phyloP scores from a whole-genome alignment of 2,113 vertebrate species.

The Corvus hawaiiensis region DNA sequence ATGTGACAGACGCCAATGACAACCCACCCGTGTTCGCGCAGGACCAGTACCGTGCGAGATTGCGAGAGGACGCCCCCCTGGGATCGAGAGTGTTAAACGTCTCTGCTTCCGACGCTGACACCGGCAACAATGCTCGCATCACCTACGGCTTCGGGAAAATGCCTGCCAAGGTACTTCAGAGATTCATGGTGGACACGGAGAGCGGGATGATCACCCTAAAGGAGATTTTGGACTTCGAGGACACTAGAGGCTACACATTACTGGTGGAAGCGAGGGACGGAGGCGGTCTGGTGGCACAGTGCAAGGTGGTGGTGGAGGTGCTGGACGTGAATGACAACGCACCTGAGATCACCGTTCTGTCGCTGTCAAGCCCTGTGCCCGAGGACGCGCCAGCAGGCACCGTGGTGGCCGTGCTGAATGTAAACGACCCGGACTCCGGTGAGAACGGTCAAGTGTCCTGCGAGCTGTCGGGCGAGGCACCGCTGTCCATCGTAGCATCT shows the following conservation, averaged over 20 bases:
- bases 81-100: slow-evolving; percentile 55
- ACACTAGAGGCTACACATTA: background rate
- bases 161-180: background rate
- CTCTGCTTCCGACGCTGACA: slow-evolving; percentile 63
- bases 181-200: background rate
- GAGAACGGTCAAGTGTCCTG: no score
- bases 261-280: slow-evolving; percentile 73
- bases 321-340: background rate
- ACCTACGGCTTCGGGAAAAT: background rate
- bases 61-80: slow-evolving; percentile 58
- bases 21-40: slow-evolving; percentile 64
- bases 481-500: no score
- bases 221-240: slow-evolving; percentile 35
- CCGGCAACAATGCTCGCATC: slow-evolving; percentile 49
- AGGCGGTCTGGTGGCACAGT: slow-evolving; percentile 60
- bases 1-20: slow-evolving; percentile 73
- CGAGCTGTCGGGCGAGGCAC: no score
- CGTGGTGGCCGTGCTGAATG: background rate
- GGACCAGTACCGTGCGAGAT: background rate
- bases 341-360: rapidly evolving
- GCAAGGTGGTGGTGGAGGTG: slow-evolving; percentile 31
- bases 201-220: background rate
- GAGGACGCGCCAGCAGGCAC: rapidly evolving
- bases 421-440: no score
- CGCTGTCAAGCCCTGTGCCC: rapidly evolving